These are phyloP conservation scores for Pseudanteris insignis DNA, from an alignment of 2,888 invertebrate genomes.

Conservation along the genomic window DNA sequence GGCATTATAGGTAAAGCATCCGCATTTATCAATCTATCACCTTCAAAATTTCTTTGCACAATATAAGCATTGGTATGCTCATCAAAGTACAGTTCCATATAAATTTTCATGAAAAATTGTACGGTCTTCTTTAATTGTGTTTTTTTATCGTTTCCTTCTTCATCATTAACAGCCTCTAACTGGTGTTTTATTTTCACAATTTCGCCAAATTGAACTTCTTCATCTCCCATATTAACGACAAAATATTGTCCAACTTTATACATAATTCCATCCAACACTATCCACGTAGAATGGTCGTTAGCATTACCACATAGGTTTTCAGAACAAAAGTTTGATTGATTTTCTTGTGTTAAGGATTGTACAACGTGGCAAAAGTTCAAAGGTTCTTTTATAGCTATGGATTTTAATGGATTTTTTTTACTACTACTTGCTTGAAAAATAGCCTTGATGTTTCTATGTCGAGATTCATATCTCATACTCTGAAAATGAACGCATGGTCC, in stretches of 20 bases:
- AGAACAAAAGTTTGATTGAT: conserved; percentile 7
- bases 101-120: conserved; percentile 6
- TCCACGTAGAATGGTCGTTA: conserved; percentile 4
- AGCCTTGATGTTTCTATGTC: conserved; percentile 6
- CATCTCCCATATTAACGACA: conserved; percentile 6
- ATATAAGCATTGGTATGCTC: conserved; percentile 14
- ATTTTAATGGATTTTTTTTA: conserved; percentile 27
- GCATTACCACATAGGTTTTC: conserved; percentile 1
- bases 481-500: conserved; percentile 15
- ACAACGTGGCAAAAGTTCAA: conserved; percentile 31
- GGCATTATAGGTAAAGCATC: not conserved
- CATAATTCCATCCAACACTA: conserved; percentile 15
- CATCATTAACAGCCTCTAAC: not conserved
- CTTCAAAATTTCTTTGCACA: conserved; percentile 5
- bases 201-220: conserved; percentile 20
- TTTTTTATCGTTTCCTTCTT: not conserved
- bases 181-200: conserved; percentile 18
- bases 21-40: not conserved
- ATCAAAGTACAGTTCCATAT: not conserved
- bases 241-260: conserved; percentile 19
- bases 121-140: conserved; percentile 4
- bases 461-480: conserved; percentile 8
- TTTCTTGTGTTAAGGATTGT: conserved; percentile 1
- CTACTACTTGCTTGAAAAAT: conserved; percentile 4
- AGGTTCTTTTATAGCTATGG: conserved; percentile 32